Percentiles rank a stretch among this genome's conserved stretches.
These are phyloP conservation scores for Emydoidea blandingii DNA, from an alignment of 2,797 vertebrate species.

Conservation along the genomic window DNA sequence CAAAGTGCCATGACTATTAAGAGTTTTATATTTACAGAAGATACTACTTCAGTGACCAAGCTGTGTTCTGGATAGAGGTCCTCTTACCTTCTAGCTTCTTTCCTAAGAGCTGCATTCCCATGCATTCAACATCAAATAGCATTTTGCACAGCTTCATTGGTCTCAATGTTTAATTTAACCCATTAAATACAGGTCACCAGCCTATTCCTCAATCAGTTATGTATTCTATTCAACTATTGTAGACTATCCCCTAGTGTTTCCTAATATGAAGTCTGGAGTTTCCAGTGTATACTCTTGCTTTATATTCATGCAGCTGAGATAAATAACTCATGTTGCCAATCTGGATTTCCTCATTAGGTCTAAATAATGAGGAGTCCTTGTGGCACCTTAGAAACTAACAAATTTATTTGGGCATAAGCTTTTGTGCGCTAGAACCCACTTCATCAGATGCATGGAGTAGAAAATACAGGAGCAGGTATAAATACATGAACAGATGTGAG, in stretches of 20 bases:
- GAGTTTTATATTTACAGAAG: not conserved
- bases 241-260: conserved; percentile 9
- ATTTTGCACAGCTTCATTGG: not conserved
- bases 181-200: not conserved
- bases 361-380: not conserved
- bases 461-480: no score
- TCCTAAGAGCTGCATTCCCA: not conserved
- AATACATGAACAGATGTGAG: no score
- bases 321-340: conserved; percentile 72
- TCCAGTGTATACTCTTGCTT: not conserved
- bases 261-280: not conserved
- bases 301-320: conserved; percentile 68
- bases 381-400: no score
- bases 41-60: not conserved
- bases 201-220: conserved; percentile 45
- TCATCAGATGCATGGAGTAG: no score
- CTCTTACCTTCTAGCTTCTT: conserved; percentile 7
- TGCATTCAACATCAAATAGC: not conserved
- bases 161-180: not conserved
- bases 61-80: not conserved
- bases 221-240: conserved; percentile 36
- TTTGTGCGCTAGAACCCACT: no score
- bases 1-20: not conserved
- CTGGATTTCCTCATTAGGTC: conserved; percentile 77
- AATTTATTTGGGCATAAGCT: no score